Base-by-base conservation (phyloP, 30 jellyfish, hydroid and myxozoan genomes). In the Aurelia sp. region DNA sequence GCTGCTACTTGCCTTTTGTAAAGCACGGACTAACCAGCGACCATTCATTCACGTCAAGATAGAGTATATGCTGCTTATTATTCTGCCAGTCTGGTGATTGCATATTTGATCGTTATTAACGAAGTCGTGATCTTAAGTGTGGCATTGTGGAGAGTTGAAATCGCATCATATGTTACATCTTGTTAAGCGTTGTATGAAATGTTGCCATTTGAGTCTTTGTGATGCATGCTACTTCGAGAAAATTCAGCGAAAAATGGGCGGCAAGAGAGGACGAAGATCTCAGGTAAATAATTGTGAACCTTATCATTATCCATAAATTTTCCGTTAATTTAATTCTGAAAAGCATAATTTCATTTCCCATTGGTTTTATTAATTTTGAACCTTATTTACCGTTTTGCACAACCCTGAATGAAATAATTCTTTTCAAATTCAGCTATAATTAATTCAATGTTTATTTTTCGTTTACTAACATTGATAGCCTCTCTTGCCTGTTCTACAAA, bases 221-320 rank as follows among this genome's bases (percentile, higher is more conserved):
- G 59, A 79, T 79, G 89, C 24, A 63, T 63, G 80, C 68, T 31
- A 35, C 80, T 21, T 79, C 89, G 58, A 79, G 89, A 63, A 79
- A 63, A 50, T 79, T 79, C 50, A 57, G 78, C 33, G 89, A 79
- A n/a, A 79, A 79, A 65, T 79, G 89, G 89, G 55, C 73, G 75
- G 55, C 73, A 18, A 79, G 89, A 41, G 89, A 79, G 51, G 89
- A 79, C 53, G 89, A 63, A 48, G 89, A 58, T 66, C 16, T 66
- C 47, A 79, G 89, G 89, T 79, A 79, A 48, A 44, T 0, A 5
- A 2, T 44, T 13, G 9, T 9, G 55, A 44, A 44, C 13, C 8
- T 44, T 44, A 44, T 44, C 55, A 44, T 13, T 44, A 44, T 44
- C 15, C 3, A 9, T 44, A 44, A 44, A 44, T 44, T 44, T 44